These are phyloP conservation scores for Enteromius fasciolatus DNA, from an alignment of 2,797 vertebrate species.

Conservation along the genomic window DNA sequence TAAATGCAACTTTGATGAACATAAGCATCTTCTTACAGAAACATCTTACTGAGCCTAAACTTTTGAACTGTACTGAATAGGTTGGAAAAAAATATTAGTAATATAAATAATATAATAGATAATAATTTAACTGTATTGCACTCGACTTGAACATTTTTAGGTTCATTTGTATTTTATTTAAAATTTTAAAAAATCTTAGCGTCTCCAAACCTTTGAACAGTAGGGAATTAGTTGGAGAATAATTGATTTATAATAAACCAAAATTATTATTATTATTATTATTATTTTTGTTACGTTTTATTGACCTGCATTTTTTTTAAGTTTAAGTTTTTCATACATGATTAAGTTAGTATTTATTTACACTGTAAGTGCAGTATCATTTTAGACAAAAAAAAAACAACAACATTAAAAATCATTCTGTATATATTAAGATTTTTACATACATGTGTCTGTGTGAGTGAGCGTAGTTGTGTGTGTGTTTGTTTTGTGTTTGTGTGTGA, in stretches of 20 bases:
- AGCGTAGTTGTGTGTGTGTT: background rate
- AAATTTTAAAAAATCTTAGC: too few species aligned
- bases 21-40: background rate
- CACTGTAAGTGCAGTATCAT: too few species aligned
- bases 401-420: too few species aligned
- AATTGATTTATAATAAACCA: background rate
- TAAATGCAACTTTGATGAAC: background rate
- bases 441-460: background rate
- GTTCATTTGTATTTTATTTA: too few species aligned
- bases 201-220: background rate
- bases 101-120: background rate
- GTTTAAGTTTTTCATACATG: too few species aligned
- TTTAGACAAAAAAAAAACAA: too few species aligned
- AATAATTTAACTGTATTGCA: background rate
- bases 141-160: background rate
- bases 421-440: background rate
- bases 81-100: background rate
- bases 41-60: background rate
- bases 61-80: background rate
- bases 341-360: too few species aligned
- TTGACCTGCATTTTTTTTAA: too few species aligned
- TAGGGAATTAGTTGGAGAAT: background rate
- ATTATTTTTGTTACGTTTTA: too few species aligned
- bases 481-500: background rate
- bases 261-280: too few species aligned